phyloP scores from a whole-genome alignment of 2,113 vertebrate species.

The Heterochromis multidens region DNA sequence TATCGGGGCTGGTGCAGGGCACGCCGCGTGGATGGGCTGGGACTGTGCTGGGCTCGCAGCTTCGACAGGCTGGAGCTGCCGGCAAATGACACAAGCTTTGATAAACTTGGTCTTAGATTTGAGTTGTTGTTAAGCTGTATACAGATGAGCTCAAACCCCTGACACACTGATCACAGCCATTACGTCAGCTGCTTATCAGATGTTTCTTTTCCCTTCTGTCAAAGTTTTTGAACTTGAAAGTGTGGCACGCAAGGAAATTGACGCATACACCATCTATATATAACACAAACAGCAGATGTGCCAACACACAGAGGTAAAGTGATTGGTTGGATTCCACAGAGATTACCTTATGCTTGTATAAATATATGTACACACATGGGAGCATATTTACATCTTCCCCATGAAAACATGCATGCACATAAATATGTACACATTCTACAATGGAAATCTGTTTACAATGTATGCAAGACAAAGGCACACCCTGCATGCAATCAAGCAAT shows the following conservation, averaged over 20 bases:
- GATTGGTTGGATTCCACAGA: constrained; percentile 23
- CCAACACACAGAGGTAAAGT: constrained; percentile 25
- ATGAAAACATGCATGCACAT: not conserved
- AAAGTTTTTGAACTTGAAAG: constrained; percentile 28
- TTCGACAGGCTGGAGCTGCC: no score
- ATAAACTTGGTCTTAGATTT: not conserved
- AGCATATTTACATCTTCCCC: not conserved
- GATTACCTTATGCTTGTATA: constrained; percentile 11
- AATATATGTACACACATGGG: not conserved
- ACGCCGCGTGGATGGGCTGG: no score
- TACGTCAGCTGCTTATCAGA: not conserved
- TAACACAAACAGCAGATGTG: constrained; percentile 50
- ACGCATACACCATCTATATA: constrained; percentile 21
- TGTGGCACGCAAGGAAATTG: constrained; percentile 25
- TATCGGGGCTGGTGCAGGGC: no score
- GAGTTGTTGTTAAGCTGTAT: not conserved
- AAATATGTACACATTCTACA: not conserved
- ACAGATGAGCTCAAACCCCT: not conserved
- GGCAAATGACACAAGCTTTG: rapidly evolving
- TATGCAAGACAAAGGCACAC: not conserved
- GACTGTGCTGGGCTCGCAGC: no score
- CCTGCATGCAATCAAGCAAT: not conserved
- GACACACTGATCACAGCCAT: not conserved
- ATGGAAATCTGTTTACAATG: not conserved
- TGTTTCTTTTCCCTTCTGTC: constrained; percentile 27